A percentile compares a stretch with the other conserved stretches of the same genome.
These are phyloP conservation scores for Clupea harengus DNA, from an alignment of 2,113 vertebrate species.

Conservation along the genomic window DNA sequence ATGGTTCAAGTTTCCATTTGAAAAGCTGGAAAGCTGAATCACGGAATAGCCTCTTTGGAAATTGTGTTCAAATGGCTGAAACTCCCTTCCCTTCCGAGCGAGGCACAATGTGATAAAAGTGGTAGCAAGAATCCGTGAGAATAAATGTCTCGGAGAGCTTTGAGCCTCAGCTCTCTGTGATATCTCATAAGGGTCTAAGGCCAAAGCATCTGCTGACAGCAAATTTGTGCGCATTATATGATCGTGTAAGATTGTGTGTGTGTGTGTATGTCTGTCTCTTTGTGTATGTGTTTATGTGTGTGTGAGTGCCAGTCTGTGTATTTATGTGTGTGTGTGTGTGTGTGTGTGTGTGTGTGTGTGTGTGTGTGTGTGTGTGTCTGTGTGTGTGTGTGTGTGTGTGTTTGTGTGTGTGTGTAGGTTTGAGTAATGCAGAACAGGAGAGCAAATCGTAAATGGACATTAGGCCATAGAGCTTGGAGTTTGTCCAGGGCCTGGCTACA, in stretches of 20 bases:
- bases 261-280: not conserved
- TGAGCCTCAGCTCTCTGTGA: slow-evolving; percentile 50
- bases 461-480: not conserved
- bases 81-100: slow-evolving; percentile 21
- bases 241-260: not conserved
- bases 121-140: slow-evolving; percentile 44
- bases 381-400: not conserved
- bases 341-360: not conserved
- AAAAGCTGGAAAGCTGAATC: not conserved
- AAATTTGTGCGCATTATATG: slow-evolving; percentile 51
- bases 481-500: not conserved
- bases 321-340: slow-evolving; percentile 27
- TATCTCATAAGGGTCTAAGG: slow-evolving; percentile 57
- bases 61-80: slow-evolving; percentile 25
- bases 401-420: not conserved
- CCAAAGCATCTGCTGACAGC: slow-evolving; percentile 59
- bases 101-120: slow-evolving; percentile 45
- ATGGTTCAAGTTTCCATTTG: not conserved
- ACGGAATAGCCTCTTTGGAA: slow-evolving; percentile 27
- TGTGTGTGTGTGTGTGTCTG: not conserved
- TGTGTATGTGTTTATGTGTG: slow-evolving; percentile 14
- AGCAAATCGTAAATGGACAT: not conserved
- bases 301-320: slow-evolving; percentile 30
- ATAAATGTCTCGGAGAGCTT: slow-evolving; percentile 56
- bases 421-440: not conserved